Evolutionary conservation across 2,113 vertebrate species (phyloP).

Genomic region (Poeciliopsis prolifica): DNA sequence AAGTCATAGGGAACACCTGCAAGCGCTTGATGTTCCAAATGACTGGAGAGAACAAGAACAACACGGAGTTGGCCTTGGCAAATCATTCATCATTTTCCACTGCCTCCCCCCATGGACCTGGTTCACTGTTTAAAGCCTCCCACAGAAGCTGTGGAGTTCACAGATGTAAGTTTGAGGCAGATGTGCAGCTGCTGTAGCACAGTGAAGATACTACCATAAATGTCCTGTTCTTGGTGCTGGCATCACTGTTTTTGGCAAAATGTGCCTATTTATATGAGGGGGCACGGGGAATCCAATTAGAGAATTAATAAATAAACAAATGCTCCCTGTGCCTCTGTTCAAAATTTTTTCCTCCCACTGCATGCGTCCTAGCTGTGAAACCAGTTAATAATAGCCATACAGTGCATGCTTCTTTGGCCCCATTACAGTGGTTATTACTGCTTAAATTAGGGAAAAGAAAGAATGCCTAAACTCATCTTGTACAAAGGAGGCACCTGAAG

Average conservation of each 20-base stretch:
- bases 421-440: slow-evolving; percentile 61
- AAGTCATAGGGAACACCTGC: slow-evolving; percentile 70
- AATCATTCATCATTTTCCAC: slow-evolving; percentile 77
- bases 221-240: slow-evolving; percentile 7
- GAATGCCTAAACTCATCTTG: slow-evolving; percentile 56
- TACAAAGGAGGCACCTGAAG: slow-evolving; percentile 49
- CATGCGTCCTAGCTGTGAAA: slow-evolving; percentile 27
- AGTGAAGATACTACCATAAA: slow-evolving; percentile 33
- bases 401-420: slow-evolving; percentile 46
- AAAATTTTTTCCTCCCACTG: slow-evolving; percentile 3
- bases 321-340: slow-evolving; percentile 18
- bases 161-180: slow-evolving; percentile 51
- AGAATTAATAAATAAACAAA: slow-evolving; percentile 32
- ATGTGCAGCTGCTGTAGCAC: slow-evolving; percentile 27
- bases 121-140: slow-evolving; percentile 63
- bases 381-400: slow-evolving; percentile 47
- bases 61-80: slow-evolving; percentile 71
- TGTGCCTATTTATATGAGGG: slow-evolving; percentile 7
- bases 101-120: slow-evolving; percentile 20
- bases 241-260: background rate
- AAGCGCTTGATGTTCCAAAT: slow-evolving; percentile 71
- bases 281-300: background rate
- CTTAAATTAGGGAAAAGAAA: slow-evolving; percentile 47
- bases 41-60: slow-evolving; percentile 72
- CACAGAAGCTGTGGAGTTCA: slow-evolving; percentile 37